Base-by-base conservation (phyloP, 1,140 invertebrate genomes). In the Odontomachus brunneus region DNA sequence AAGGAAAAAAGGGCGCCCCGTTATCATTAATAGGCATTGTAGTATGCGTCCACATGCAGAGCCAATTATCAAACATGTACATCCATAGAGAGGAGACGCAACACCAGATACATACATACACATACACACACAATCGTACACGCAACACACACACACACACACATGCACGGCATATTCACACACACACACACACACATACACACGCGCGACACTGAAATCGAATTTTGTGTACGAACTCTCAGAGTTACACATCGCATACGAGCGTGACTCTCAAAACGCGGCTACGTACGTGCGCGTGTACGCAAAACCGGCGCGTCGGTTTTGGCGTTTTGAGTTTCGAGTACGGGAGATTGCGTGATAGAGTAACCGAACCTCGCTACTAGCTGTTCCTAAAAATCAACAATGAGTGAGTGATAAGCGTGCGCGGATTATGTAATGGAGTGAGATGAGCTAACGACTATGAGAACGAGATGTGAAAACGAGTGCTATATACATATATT, bases 351-450 rank as follows among this genome's bases (percentile, higher is more conserved):
- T 92, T 93, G 92, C 92, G 93, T 94, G 93, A 94, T 94, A 94
- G 93, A 93, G 92, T 93, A 92, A 94, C 92, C 92, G 92, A 94
- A 93, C 92, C 92, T 93, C 93, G 93, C 92, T 93, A 92, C 91
- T 94, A 94, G 93, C 92, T 94, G 93, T 94, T 94, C 93, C 93
- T 94, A 94, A 89, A 80, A 94, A 93, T 93, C 91, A 93, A 94
- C 91, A 93, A 94, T 93, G 93, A 92, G 91, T 94, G 93, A 93
- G 91, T 94, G 93, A 93, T 93, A 92, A 92, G 91, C 73, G 89
- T 90, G 90, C 91, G 91, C 88, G 90, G 84, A 91, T 88, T 88
- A 85, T 90, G 88, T 91, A 91, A 92, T 48, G 84, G 91, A 76
- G 86, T 91, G 92, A 90, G 57, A 48, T 73, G 44, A 81, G 26